Evolutionary conservation across 1,140 invertebrate genomes (phyloP).

Genomic region (Polypedilum pembai): DNA sequence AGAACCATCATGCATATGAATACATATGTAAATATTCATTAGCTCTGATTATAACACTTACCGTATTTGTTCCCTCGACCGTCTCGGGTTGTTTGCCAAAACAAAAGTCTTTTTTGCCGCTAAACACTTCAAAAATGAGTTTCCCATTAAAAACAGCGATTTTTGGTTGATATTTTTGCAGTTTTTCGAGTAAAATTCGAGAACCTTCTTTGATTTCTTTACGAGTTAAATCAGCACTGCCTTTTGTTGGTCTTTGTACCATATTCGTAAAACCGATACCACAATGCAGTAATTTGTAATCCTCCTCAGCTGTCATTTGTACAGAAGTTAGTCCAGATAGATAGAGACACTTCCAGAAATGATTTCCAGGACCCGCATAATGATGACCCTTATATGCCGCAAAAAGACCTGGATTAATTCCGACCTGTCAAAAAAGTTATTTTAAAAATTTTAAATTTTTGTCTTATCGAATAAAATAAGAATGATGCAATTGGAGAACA

Average conservation of each 20-base stretch:
- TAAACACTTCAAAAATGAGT: conserved; percentile 95
- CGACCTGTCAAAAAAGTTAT: conserved; percentile 59
- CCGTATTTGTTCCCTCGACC: conserved; percentile 87
- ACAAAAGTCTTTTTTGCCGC: conserved; percentile 93
- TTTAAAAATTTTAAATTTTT: too few species aligned
- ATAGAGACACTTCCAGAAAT: conserved; percentile 98
- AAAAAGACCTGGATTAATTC: conserved; percentile 94
- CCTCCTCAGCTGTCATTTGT: conserved; percentile 92
- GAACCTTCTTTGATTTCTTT: conserved; percentile 97
- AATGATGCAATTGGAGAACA: conserved; percentile 33
- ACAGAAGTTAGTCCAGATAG: conserved; percentile 88
- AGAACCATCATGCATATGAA: background rate
- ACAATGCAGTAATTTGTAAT: conserved; percentile 83
- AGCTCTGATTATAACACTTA: conserved; percentile 49
- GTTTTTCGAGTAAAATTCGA: conserved; percentile 81
- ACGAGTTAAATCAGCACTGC: conserved; percentile 88
- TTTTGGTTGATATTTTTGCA: conserved; percentile 88
- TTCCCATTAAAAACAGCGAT: conserved; percentile 98
- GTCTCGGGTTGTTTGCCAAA: conserved; percentile 91
- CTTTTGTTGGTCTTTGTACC: conserved; percentile 88
- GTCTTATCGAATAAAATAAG: background rate
- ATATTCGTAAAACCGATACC: conserved; percentile 98
- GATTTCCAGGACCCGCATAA: conserved; percentile 96
- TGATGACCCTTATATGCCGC: conserved; percentile 97
- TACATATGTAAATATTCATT: conserved; percentile 26